These are phyloP conservation scores for Idaea biselata DNA, from an alignment of 2,888 invertebrate species.

Conservation along the genomic window DNA sequence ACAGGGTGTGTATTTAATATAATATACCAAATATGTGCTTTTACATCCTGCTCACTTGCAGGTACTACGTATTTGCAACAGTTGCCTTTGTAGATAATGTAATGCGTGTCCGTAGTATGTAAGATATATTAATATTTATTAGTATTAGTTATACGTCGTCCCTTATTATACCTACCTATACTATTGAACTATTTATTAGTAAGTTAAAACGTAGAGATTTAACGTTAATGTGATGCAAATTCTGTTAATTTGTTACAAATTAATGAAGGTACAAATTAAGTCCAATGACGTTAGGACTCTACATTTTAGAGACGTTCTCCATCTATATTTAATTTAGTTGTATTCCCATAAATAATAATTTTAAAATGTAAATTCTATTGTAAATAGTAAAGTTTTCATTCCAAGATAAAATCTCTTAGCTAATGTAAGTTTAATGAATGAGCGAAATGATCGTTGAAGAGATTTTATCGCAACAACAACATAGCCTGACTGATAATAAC, in stretches of 20 bases:
- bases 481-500: constrained; percentile 31
- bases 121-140: constrained; percentile 10
- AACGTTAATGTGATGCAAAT: constrained; percentile 3
- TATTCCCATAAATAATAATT: constrained; percentile 9
- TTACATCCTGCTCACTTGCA: constrained; percentile 57
- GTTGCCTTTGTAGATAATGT: constrained; percentile 69
- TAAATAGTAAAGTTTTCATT: constrained; percentile 22
- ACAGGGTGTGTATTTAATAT: constrained; percentile 71
- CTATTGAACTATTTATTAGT: constrained; percentile 2
- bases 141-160: constrained; percentile 8
- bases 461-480: constrained; percentile 35
- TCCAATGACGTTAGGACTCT: constrained; percentile 11
- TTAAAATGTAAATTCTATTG: constrained; percentile 13
- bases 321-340: constrained; percentile 13
- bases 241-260: constrained; percentile 13
- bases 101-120: background rate
- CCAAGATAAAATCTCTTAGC: constrained; percentile 22
- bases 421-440: constrained; percentile 19
- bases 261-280: constrained; percentile 17
- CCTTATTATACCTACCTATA: background rate
- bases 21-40: constrained; percentile 78
- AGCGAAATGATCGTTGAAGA: constrained; percentile 25
- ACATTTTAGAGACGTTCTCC: constrained; percentile 8
- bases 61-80: constrained; percentile 54
- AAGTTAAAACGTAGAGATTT: background rate